phyloP scores from a whole-genome alignment of 2,888 invertebrate genomes.

The Myopa testacea region DNA sequence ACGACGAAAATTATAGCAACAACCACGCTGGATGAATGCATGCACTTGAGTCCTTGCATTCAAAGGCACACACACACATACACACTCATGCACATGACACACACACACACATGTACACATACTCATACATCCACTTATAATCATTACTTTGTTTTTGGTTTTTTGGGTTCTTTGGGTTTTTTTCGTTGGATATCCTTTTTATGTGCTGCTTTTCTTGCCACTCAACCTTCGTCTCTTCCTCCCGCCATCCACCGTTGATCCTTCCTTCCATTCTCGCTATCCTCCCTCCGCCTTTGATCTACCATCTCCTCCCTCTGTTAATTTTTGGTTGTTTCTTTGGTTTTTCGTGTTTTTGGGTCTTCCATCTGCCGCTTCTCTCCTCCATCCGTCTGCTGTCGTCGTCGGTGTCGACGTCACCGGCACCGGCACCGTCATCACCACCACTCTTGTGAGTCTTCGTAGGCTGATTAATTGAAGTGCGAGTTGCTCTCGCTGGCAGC shows the following conservation, averaged over 20 bases:
- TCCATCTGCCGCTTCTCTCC: not conserved
- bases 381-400: no score
- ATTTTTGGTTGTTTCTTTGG: not conserved
- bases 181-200: constrained; percentile 25
- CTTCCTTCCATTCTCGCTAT: not conserved
- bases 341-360: not conserved
- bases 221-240: not conserved
- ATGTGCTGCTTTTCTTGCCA: constrained; percentile 15
- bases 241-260: not conserved
- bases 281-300: not conserved
- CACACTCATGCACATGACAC: constrained; percentile 25
- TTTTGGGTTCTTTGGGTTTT: not conserved
- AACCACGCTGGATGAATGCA: constrained; percentile 14
- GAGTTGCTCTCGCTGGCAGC: constrained; percentile 39
- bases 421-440: not conserved
- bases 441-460: constrained; percentile 27
- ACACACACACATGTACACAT: constrained; percentile 8
- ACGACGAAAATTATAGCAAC: not conserved
- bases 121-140: not conserved
- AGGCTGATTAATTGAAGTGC: constrained; percentile 51
- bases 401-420: no score
- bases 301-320: not conserved
- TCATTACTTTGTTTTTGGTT: constrained; percentile 12
- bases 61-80: constrained; percentile 11
- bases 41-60: constrained; percentile 24